Conservation (phyloP, 2,797 vertebrate species). For the Parotocinclus haroldoi region DNA sequence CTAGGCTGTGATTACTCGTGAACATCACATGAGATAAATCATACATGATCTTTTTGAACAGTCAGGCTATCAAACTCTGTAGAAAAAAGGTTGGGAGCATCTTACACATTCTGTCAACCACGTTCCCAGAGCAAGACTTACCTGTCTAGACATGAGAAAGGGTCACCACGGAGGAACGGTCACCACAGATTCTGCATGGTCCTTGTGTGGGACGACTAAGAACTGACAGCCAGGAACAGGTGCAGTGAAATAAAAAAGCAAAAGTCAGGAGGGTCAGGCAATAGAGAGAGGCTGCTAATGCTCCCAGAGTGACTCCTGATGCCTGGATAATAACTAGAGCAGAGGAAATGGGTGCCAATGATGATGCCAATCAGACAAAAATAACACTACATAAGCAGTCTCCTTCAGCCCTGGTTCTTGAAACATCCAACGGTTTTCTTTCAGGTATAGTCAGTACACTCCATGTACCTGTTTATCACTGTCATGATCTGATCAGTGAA, state of each 20-base stretch:
- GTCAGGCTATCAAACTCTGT: too few species aligned
- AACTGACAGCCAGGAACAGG: conserved; percentile 39
- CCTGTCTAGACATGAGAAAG: too few species aligned
- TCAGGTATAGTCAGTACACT: too few species aligned
- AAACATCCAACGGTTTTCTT: not conserved
- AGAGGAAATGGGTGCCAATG: conserved; percentile 5
- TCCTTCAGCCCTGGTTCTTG: not conserved
- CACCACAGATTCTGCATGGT: too few species aligned
- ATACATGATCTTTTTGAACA: too few species aligned
- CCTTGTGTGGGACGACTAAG: too few species aligned
- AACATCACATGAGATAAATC: too few species aligned
- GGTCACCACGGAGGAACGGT: too few species aligned
- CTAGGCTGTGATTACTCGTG: too few species aligned
- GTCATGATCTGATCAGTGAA: too few species aligned
- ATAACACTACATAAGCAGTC: conserved; percentile 3
- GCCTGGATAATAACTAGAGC: conserved; percentile 7
- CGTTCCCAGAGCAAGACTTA: not conserved
- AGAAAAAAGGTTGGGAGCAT: not conserved
- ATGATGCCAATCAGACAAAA: conserved; percentile 19
- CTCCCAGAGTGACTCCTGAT: conserved; percentile 9
- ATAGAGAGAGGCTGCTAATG: conserved; percentile 36
- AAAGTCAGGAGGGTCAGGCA: conserved; percentile 10
- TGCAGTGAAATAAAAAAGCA: conserved; percentile 34
- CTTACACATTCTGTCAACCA: not conserved
- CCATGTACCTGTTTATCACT: too few species aligned